Evolutionary conservation across 2,888 invertebrate species (phyloP).

Genomic region (Orthonychiurus folsomi): DNA sequence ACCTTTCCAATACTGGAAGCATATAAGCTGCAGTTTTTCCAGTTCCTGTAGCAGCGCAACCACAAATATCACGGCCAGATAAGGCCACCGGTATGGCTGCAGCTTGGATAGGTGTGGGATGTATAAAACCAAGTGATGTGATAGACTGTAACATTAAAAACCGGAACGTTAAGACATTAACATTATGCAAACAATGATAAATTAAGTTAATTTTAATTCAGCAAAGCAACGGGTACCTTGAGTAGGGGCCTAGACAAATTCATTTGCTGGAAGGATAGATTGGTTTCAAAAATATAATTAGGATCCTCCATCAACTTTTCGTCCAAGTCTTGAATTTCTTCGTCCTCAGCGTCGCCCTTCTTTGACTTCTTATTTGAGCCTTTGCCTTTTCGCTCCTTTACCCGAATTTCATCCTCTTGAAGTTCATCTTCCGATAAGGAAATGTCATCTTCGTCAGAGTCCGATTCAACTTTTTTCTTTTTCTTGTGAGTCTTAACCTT

Average conservation of each 20-base stretch:
- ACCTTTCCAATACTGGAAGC: slow-evolving; percentile 88
- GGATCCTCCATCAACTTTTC: slow-evolving; percentile 59
- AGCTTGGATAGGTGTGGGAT: slow-evolving; percentile 94
- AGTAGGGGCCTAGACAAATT: slow-evolving; percentile 87
- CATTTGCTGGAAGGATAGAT: slow-evolving; percentile 81
- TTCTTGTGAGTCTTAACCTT: slow-evolving; percentile 5
- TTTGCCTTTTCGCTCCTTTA: slow-evolving; percentile 56
- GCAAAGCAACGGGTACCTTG: slow-evolving; percentile 50
- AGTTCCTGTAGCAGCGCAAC: slow-evolving; percentile 95
- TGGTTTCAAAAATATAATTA: slow-evolving; percentile 48
- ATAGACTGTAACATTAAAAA: slow-evolving; percentile 57
- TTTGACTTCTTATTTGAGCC: slow-evolving; percentile 31
- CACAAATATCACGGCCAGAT: slow-evolving; percentile 88
- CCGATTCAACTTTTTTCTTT: slow-evolving; percentile 45
- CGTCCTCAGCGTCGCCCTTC: slow-evolving; percentile 37
- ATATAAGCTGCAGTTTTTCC: slow-evolving; percentile 99
- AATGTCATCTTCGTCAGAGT: slow-evolving; percentile 52
- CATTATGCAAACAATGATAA: slow-evolving; percentile 8
- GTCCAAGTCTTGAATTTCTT: slow-evolving; percentile 26
- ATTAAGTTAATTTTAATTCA: slow-evolving; percentile 1
- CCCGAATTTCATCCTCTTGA: slow-evolving; percentile 50
- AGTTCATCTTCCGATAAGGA: slow-evolving; percentile 70
- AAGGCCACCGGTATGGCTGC: slow-evolving; percentile 90
- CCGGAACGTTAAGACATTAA: slow-evolving; percentile 12
- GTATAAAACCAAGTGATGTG: slow-evolving; percentile 73